Base-by-base conservation (phyloP, 2,888 invertebrate genomes). In the Drosophila rubida region DNA sequence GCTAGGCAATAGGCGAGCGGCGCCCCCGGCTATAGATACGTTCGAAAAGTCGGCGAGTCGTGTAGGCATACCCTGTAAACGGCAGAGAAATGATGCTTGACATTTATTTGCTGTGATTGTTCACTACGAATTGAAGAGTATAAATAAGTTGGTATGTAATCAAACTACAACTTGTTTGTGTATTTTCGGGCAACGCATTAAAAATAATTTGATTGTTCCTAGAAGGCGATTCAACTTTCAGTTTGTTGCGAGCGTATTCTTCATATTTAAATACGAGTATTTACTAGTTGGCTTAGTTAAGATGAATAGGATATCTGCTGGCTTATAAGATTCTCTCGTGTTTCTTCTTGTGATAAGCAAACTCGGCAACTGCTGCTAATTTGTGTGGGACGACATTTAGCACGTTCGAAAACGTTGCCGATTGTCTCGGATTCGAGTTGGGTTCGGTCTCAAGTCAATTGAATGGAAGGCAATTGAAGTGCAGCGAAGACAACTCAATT, bases 361-460 rank as follows among this genome's bases (percentile, higher is more conserved):
- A 51, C 9, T 45, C 23, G 23, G 19, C 23, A 55, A 39, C 13
- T 13, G 49, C 23, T 68, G 69, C 58, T 73, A 75, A 75, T 72
- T 73, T 69, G 60, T 63, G 66, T 73, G 63, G 69, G 73, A 25
- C 54, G 69, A 14, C 45, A 60, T 73, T 76, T 76, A 62, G 74
- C 76, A 76, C 60, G 59, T 50, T 14, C 49, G 6, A 49, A 69
- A 41, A 41, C 45, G 37, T 11, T n/a, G 32, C 51, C 42, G 55
- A 61, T 73, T 76, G 64, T 70, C 25, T 73, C 51, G 4, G 13
- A 16, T 66, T 60, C 59, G 61, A 61, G 61, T 57, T 55, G 54
- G 69, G 49, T 50, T 45, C 3, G 9, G 44, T 11, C 55, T 45
- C n/a, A 32, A 22, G 25, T 53, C 44, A 59, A 60, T 60, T 65